Conservation (phyloP, 2,113 vertebrate genomes). For the Muntiacus reevesi region DNA sequence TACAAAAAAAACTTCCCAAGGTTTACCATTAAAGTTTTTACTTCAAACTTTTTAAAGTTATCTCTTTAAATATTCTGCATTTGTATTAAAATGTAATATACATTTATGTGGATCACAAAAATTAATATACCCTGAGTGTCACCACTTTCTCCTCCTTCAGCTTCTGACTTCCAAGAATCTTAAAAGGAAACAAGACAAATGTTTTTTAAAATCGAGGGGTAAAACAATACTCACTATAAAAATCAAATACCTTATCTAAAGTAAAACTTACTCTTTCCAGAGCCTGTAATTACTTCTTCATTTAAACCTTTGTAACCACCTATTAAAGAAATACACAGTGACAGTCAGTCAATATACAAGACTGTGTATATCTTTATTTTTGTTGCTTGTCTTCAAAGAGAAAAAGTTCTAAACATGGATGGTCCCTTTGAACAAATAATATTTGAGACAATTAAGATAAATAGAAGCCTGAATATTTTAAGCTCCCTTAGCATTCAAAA, state of each 20-base stretch:
- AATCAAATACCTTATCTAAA: constrained; percentile 37
- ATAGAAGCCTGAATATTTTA: neutral
- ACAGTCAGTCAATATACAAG: constrained; percentile 3
- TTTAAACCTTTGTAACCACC: constrained; percentile 75
- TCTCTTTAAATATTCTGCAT: neutral
- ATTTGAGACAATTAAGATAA: neutral
- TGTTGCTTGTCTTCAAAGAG: neutral
- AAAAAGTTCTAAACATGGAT: neutral
- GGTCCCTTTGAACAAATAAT: neutral
- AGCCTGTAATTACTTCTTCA: constrained; percentile 70
- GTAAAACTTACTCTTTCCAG: constrained; percentile 75
- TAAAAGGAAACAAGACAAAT: neutral
- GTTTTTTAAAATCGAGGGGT: neutral
- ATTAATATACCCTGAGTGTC: constrained; percentile 41
- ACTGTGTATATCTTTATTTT: neutral
- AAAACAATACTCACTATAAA: constrained; percentile 12
- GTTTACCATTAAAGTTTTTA: neutral
- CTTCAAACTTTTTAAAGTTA: neutral
- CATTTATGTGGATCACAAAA: neutral
- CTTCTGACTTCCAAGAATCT: constrained; percentile 65
- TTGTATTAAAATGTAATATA: constrained; percentile 19
- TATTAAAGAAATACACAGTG: constrained; percentile 61
- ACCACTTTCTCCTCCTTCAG: constrained; percentile 54
- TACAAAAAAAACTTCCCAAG: neutral
- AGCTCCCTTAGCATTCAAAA: neutral